Evolutionary conservation across 2,113 vertebrate genomes (phyloP).

Genomic region (Pristiophorus japonicus): DNA sequence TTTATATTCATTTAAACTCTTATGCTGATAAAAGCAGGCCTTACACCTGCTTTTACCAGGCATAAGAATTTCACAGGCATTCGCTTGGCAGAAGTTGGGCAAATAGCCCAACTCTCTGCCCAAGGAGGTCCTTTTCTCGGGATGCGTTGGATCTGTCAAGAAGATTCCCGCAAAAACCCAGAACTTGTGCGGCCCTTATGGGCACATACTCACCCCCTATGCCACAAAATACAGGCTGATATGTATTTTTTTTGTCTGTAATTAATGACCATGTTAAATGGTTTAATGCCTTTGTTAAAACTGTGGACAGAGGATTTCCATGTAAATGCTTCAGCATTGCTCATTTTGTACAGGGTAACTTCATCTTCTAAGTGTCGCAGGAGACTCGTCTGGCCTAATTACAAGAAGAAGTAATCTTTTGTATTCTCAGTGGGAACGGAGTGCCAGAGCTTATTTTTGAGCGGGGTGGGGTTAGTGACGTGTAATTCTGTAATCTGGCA

Average conservation of each 20-base stretch:
- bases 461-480: not conserved
- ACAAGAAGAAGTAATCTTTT: not conserved
- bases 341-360: not conserved
- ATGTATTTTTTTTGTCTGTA: not conserved
- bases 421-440: not conserved
- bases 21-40: too few relatives aligned
- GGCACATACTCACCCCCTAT: too few relatives aligned
- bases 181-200: too few relatives aligned
- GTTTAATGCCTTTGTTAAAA: not conserved
- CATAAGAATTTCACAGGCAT: too few relatives aligned
- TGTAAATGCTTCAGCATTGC: not conserved
- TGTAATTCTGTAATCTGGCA: not conserved
- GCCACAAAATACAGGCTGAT: too few relatives aligned
- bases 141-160: too few relatives aligned
- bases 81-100: too few relatives aligned
- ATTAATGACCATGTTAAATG: not conserved
- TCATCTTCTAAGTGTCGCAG: not conserved
- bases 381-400: not conserved
- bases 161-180: too few relatives aligned
- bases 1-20: too few relatives aligned
- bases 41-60: too few relatives aligned
- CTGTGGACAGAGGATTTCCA: not conserved
- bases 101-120: too few relatives aligned
- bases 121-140: too few relatives aligned
- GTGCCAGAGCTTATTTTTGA: not conserved